Base-by-base conservation (phyloP, 2,888 invertebrate genomes). In the Noctua pronuba region DNA sequence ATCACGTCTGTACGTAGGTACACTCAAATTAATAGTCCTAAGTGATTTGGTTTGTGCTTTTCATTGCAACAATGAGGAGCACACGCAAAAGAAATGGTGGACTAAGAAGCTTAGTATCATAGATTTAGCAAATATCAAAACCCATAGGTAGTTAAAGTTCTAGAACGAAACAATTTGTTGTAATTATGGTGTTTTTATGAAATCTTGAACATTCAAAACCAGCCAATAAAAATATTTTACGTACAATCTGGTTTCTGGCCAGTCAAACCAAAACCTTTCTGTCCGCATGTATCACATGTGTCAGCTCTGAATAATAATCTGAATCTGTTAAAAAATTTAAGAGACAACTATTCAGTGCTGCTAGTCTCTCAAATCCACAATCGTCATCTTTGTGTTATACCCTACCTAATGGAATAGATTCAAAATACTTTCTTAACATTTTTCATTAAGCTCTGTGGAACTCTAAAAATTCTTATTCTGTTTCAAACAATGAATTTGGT, bases 401-500 rank as follows among this genome's bases (percentile, higher is more conserved):
- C 28, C 2, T 58, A 28, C 18, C 16, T 16, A 28, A n/a, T n/a
- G n/a, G 16, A 58, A 31, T 60, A 16, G n/a, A 46, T 58, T 7
- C 1, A 38, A 62, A 73, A 2, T 10, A 65, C 16, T 10, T n/a
- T 0, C 0, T n/a, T 11, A 7, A 31, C 0, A 35, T 41, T 68
- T 68, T 52, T 55, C 10, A 5, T n/a, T 13, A 2, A 31, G 18
- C 10, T 44, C 58, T 46, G 28, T 10, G 68, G 72, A 72, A 83
- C 79, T 55, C 38, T 24, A 74, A 69, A 44, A 1, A 69, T 31
- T 31, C 1, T 38, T 65, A 41, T 44, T 49, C 5, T 41, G 38
- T 65, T 82, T 60, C n/a, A 60, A 31, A 60, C 71, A 83, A 68
- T 83, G 44, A 68, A 68, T 83, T 74, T 46, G 21, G 13, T 58